Conservation (phyloP, 1,140 invertebrate species). For the Colletes latitarsis region DNA sequence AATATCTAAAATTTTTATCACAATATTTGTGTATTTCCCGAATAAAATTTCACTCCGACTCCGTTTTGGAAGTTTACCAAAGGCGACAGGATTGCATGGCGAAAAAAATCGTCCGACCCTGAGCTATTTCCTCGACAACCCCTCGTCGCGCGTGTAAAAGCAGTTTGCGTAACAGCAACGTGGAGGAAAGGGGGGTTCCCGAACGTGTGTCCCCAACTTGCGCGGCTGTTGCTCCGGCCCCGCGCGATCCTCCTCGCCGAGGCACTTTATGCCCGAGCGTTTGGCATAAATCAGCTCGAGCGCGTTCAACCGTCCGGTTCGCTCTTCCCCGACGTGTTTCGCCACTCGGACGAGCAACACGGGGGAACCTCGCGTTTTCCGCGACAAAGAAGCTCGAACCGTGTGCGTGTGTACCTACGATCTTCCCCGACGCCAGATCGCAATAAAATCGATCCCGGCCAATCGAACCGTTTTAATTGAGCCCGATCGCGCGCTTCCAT, state of each 20-base stretch:
- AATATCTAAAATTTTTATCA: too few species aligned
- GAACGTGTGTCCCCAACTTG: constrained; percentile 21
- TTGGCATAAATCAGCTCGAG: constrained; percentile 67
- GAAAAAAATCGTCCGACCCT: neutral
- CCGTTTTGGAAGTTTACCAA: too few species aligned
- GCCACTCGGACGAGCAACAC: neutral
- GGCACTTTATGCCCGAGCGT: constrained; percentile 69
- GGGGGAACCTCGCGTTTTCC: neutral
- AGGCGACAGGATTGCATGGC: too few species aligned
- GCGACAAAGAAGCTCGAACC: neutral
- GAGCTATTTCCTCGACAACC: neutral
- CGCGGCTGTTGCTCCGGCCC: constrained; percentile 28
- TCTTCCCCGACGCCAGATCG: neutral
- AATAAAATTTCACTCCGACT: too few species aligned
- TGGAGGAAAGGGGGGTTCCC: neutral
- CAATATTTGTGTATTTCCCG: too few species aligned
- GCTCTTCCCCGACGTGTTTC: constrained; percentile 44
- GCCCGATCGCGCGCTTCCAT: neutral
- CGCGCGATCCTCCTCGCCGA: constrained; percentile 57
- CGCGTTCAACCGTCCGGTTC: constrained; percentile 56
- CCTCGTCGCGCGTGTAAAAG: neutral
- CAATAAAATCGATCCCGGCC: constrained; percentile 30
- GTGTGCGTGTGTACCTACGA: neutral
- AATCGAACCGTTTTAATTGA: constrained; percentile 31
- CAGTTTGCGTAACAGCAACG: constrained; percentile 24